A percentile compares a stretch with the other conserved stretches of the same genome.
These are phyloP conservation scores for Calameuta pallipes DNA, from an alignment of 2,888 invertebrate genomes.

Conservation along the genomic window DNA sequence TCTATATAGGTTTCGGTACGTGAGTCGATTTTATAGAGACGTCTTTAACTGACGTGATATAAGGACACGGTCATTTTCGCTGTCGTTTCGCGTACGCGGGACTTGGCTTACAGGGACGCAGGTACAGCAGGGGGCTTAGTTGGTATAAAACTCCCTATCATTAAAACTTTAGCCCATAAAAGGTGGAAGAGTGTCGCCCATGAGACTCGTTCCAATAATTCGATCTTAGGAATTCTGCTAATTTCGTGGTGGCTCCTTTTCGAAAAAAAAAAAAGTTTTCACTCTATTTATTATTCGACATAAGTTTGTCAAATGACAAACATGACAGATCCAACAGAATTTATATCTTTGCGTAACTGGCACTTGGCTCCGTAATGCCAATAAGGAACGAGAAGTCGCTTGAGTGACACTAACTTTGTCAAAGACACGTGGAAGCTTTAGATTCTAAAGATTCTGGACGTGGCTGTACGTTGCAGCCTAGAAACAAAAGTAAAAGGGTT, in stretches of 20 bases:
- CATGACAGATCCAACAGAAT: too few relatives aligned
- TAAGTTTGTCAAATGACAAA: neutral
- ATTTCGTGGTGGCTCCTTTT: neutral
- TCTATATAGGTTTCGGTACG: constrained; percentile 1
- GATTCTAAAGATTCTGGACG: too few relatives aligned
- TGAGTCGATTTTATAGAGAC: constrained; percentile 12
- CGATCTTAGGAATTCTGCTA: constrained; percentile 13
- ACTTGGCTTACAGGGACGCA: neutral
- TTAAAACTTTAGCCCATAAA: constrained; percentile 24
- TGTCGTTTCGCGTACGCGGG: constrained; percentile 4
- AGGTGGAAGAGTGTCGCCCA: constrained; percentile 20
- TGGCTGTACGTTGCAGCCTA: neutral
- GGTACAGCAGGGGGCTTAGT: neutral
- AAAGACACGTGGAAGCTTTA: too few relatives aligned
- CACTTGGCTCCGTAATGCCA: too few relatives aligned
- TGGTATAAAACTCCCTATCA: neutral
- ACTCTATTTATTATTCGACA: neutral
- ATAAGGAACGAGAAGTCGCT: too few relatives aligned
- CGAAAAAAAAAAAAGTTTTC: too few relatives aligned
- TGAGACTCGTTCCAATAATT: constrained; percentile 21
- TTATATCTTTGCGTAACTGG: too few relatives aligned
- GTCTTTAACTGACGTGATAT: neutral
- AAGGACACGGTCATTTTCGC: constrained; percentile 1
- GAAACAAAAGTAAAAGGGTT: neutral
- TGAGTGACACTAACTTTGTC: too few relatives aligned